phyloP scores from a whole-genome alignment of 2,113 vertebrate genomes.

The Cariama cristata region DNA sequence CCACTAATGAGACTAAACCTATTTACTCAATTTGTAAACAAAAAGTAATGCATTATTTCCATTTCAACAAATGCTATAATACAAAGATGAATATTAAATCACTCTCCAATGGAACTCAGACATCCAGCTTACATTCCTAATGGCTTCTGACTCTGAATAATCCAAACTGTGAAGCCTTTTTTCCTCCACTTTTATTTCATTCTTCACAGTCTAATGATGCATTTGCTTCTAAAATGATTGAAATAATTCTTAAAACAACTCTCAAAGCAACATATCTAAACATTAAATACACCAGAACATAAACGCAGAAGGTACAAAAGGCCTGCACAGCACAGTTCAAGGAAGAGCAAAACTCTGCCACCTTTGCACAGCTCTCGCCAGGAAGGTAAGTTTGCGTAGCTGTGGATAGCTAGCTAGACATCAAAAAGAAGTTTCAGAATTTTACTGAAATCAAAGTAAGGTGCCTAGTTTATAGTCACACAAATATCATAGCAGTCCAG shows the following conservation, averaged over 20 bases:
- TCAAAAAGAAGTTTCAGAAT: background rate
- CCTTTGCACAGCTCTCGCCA: rapidly evolving
- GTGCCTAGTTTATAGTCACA: background rate
- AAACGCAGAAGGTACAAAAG: background rate
- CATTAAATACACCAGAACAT: background rate
- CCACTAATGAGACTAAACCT: constrained; percentile 18
- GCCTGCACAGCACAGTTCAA: background rate
- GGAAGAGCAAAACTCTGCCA: background rate
- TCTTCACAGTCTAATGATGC: background rate
- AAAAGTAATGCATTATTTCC: constrained; percentile 41
- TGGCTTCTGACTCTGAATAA: background rate
- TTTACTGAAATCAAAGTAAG: background rate
- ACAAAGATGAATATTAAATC: background rate
- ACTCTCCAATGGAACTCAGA: background rate
- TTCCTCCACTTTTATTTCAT: background rate
- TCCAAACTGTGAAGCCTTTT: background rate
- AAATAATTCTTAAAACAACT: background rate
- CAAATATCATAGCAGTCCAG: background rate
- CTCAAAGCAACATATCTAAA: background rate
- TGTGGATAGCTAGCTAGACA: background rate
- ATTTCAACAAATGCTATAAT: constrained; percentile 36
- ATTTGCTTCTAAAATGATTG: background rate
- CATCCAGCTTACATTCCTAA: background rate
- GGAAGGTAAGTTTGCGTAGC: background rate
- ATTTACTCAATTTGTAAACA: constrained; percentile 21